Conservation (phyloP, 2,113 vertebrate species). For the Drymodes brunneopygia region DNA sequence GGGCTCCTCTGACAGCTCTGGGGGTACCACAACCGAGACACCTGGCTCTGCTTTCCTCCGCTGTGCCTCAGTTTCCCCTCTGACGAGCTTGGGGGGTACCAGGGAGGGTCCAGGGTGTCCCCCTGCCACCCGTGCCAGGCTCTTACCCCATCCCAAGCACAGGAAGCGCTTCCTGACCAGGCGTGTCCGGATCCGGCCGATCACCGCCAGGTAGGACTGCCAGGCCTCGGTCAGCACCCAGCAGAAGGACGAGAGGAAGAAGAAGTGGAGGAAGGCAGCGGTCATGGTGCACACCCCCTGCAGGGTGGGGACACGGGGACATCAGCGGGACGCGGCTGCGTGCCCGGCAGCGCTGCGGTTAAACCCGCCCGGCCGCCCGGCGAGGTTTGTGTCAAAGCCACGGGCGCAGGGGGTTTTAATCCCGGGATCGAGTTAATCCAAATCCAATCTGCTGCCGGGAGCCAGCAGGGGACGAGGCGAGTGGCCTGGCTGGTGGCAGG, state of each 20-base stretch:
- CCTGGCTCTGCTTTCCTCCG: rapidly evolving
- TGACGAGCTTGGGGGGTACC: rapidly evolving
- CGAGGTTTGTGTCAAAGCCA: not conserved
- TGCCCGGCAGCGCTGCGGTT: rapidly evolving
- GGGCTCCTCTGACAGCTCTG: too few relatives aligned
- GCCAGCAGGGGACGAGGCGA: not conserved
- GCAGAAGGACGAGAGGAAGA: constrained; percentile 99
- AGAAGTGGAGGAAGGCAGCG: constrained; percentile 97
- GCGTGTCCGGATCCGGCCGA: constrained; percentile 92
- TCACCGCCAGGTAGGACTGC: constrained; percentile 98
- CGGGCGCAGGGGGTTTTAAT: not conserved
- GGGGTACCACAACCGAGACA: not conserved
- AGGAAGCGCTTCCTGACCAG: constrained; percentile 98
- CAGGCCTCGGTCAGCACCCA: constrained; percentile 99
- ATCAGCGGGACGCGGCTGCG: rapidly evolving
- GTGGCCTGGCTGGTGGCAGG: not conserved
- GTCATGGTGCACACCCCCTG: constrained; percentile 95
- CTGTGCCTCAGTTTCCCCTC: not conserved
- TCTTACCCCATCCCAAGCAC: constrained; percentile 98
- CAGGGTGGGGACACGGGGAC: rapidly evolving
- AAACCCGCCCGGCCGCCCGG: not conserved
- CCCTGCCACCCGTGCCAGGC: rapidly evolving
- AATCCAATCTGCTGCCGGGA: constrained; percentile 6
- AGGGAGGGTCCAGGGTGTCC: rapidly evolving
- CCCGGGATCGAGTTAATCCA: constrained; percentile 39